Evolutionary conservation across 2,888 invertebrate genomes (phyloP).

Genomic region (Sisyra terminalis): DNA sequence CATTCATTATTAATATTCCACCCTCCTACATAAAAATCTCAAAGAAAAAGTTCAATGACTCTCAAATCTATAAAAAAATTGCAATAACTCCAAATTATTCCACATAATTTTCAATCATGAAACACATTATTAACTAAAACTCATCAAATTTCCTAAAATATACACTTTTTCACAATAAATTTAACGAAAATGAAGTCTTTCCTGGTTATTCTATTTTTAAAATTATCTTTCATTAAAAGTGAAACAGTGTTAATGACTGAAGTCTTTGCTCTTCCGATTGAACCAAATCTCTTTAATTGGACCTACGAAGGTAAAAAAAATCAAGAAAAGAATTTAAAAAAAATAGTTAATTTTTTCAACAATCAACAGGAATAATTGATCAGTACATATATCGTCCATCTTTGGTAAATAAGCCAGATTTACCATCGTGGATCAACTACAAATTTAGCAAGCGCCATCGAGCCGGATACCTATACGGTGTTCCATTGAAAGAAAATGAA

Average conservation of each 20-base stretch:
- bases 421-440: slow-evolving; percentile 75
- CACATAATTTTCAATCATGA: too few relatives aligned
- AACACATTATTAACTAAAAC: too few relatives aligned
- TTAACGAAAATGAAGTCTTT: too few relatives aligned
- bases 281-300: slow-evolving; percentile 68
- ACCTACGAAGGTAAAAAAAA: slow-evolving; percentile 42
- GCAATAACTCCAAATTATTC: too few relatives aligned
- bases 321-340: background rate
- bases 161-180: too few relatives aligned
- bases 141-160: too few relatives aligned
- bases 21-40: too few relatives aligned
- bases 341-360: background rate
- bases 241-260: slow-evolving; percentile 47
- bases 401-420: slow-evolving; percentile 59
- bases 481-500: slow-evolving; percentile 37
- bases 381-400: slow-evolving; percentile 61
- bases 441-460: slow-evolving; percentile 63
- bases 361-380: slow-evolving; percentile 15
- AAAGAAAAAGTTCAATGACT: too few relatives aligned
- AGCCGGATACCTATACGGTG: slow-evolving; percentile 71
- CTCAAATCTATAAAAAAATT: too few relatives aligned
- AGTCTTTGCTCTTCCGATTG: slow-evolving; percentile 62
- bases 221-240: too few relatives aligned
- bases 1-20: too few relatives aligned
- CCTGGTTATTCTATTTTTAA: too few relatives aligned